Conservation (phyloP, 2,888 invertebrate genomes). For the Yponomeuta cagnagella region DNA sequence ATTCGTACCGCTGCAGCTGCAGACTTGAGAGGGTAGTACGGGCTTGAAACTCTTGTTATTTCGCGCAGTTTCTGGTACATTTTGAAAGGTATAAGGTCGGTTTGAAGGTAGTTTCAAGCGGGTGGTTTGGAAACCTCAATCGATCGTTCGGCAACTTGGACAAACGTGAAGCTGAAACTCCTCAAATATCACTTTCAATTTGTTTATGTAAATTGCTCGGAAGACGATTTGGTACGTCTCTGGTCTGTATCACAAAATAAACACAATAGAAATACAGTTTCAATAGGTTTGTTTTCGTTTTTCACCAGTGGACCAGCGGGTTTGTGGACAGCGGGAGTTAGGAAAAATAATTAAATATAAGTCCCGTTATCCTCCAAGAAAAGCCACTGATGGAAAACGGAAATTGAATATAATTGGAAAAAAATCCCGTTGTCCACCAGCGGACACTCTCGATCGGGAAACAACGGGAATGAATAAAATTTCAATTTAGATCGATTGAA, state of each 20-base stretch:
- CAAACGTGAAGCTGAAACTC: not conserved
- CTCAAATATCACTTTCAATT: slow-evolving; percentile 1
- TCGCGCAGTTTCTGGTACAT: not conserved
- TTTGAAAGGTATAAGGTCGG: not conserved
- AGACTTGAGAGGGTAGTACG: slow-evolving; percentile 24
- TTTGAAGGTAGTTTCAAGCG: not conserved
- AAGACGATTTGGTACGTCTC: not conserved
- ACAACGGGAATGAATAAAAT: no score
- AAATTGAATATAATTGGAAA: no score
- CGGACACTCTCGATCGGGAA: no score
- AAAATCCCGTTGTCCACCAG: no score
- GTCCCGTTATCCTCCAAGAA: no score
- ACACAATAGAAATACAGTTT: not conserved
- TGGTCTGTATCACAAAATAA: not conserved
- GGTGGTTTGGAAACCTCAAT: not conserved
- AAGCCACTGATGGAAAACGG: no score
- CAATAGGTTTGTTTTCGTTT: no score
- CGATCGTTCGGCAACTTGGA: not conserved
- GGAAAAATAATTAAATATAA: no score
- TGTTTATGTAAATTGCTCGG: not conserved
- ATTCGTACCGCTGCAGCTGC: slow-evolving; percentile 41
- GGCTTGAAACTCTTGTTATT: not conserved
- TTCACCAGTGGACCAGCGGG: no score
- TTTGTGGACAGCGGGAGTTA: no score
- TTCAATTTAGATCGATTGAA: no score